Conservation (phyloP, 2,797 vertebrate species). For the Pseudomugil gertrudae region DNA sequence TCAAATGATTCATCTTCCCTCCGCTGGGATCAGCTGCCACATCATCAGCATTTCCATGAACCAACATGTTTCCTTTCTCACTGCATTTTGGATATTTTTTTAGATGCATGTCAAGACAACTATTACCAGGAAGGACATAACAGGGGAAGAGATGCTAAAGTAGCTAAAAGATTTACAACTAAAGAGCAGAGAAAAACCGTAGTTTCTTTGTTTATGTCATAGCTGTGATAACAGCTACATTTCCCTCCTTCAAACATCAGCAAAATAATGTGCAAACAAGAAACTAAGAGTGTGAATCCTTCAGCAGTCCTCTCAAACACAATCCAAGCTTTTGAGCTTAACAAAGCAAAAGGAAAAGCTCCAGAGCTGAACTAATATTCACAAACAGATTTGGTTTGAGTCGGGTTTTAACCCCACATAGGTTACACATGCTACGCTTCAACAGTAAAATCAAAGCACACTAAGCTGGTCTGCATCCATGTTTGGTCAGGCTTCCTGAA, state of each 20-base stretch:
- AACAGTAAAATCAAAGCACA: background rate
- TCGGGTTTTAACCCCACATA: background rate
- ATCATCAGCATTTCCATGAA: slow-evolving; percentile 9
- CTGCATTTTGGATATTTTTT: background rate
- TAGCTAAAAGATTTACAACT: background rate
- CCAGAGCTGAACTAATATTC: background rate
- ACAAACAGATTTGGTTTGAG: background rate
- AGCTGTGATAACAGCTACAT: slow-evolving; percentile 14
- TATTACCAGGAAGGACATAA: accelerated
- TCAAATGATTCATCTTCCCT: slow-evolving; percentile 20
- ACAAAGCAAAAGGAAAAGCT: background rate
- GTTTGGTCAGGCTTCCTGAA: slow-evolving; percentile 3
- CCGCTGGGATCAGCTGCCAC: slow-evolving; percentile 9
- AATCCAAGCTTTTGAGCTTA: background rate
- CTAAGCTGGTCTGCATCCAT: background rate
- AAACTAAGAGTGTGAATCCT: slow-evolving; percentile 26
- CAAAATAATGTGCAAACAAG: background rate
- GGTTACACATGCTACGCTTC: background rate
- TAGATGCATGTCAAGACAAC: background rate
- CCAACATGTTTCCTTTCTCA: slow-evolving; percentile 12
- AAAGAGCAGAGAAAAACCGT: background rate
- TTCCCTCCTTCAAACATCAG: too few relatives aligned
- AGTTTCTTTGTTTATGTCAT: slow-evolving; percentile 3
- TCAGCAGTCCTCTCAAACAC: background rate
- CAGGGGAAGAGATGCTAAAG: background rate